phyloP scores from a whole-genome alignment of 2,888 invertebrate species.

The Conomelus anceps region DNA sequence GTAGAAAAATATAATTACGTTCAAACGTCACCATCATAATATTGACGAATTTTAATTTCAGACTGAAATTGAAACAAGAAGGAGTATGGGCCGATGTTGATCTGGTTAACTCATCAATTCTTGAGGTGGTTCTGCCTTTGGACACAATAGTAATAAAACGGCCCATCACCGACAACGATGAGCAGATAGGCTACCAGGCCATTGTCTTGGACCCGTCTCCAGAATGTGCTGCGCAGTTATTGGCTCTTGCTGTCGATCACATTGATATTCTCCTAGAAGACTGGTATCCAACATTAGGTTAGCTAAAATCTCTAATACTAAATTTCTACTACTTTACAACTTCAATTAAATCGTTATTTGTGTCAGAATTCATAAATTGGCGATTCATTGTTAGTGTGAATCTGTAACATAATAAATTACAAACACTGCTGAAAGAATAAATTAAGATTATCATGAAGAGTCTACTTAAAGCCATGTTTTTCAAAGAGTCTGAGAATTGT shows the following conservation, averaged over 20 bases:
- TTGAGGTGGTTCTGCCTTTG: slow-evolving; percentile 79
- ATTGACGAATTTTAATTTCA: too few relatives aligned
- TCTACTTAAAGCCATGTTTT: too few relatives aligned
- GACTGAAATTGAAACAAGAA: slow-evolving; percentile 61
- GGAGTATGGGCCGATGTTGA: slow-evolving; percentile 82
- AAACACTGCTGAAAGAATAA: too few relatives aligned
- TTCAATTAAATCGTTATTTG: too few relatives aligned
- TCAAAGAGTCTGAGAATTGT: too few relatives aligned
- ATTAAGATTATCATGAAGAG: too few relatives aligned
- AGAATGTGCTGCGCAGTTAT: slow-evolving; percentile 70
- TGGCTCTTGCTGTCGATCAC: slow-evolving; percentile 88
- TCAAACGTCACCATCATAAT: too few relatives aligned
- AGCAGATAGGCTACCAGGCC: slow-evolving; percentile 55
- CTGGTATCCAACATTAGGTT: slow-evolving; percentile 89
- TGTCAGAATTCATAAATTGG: too few relatives aligned
- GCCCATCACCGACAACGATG: slow-evolving; percentile 41
- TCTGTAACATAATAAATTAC: too few relatives aligned
- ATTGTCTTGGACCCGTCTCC: slow-evolving; percentile 71
- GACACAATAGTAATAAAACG: slow-evolving; percentile 54
- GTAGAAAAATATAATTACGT: too few relatives aligned
- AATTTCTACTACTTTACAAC: not conserved
- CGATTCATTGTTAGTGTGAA: too few relatives aligned
- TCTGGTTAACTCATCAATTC: slow-evolving; percentile 67
- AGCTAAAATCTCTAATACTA: slow-evolving; percentile 31
- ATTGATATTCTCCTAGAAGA: slow-evolving; percentile 94